A percentile compares a stretch with the other conserved stretches of the same genome.
Conservation (phyloP, 2,888 invertebrate species). For the Monopis laevigella region DNA sequence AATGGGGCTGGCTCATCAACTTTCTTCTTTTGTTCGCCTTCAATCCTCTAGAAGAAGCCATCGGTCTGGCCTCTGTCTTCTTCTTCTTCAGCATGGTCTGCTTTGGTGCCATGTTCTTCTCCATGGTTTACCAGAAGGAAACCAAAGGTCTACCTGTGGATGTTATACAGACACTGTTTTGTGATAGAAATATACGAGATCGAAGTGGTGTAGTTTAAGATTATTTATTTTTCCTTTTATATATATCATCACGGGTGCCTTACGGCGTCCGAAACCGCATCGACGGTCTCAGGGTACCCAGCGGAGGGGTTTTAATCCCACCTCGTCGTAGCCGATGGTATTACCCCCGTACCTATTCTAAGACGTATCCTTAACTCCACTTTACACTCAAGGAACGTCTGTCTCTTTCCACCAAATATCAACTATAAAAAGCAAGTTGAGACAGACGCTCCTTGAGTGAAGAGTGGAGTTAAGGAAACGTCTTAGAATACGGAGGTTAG, state of each 20-base stretch:
- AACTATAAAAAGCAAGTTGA: too few relatives aligned
- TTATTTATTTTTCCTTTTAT: not conserved
- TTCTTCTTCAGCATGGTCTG: slow-evolving; percentile 32
- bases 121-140: slow-evolving; percentile 31
- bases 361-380: too few relatives aligned
- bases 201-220: not conserved
- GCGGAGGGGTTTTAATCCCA: too few relatives aligned
- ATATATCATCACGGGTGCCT: not conserved
- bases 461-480: too few relatives aligned
- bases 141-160: slow-evolving; percentile 37
- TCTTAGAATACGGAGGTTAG: too few relatives aligned
- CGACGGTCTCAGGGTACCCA: too few relatives aligned
- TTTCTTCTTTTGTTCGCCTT: slow-evolving; percentile 34
- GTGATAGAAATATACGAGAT: not conserved
- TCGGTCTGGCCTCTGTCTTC: slow-evolving; percentile 35
- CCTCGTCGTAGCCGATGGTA: too few relatives aligned
- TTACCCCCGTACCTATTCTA: too few relatives aligned
- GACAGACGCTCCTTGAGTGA: too few relatives aligned
- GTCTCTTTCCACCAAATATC: too few relatives aligned
- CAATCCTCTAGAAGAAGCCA: slow-evolving; percentile 27
- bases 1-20: slow-evolving; percentile 37
- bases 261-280: too few relatives aligned
- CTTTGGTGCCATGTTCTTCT: slow-evolving; percentile 26
- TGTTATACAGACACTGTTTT: slow-evolving; percentile 33
- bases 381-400: too few relatives aligned